These are phyloP conservation scores for Etia nguti DNA, from an alignment of 2,113 vertebrate species.

Conservation along the genomic window DNA sequence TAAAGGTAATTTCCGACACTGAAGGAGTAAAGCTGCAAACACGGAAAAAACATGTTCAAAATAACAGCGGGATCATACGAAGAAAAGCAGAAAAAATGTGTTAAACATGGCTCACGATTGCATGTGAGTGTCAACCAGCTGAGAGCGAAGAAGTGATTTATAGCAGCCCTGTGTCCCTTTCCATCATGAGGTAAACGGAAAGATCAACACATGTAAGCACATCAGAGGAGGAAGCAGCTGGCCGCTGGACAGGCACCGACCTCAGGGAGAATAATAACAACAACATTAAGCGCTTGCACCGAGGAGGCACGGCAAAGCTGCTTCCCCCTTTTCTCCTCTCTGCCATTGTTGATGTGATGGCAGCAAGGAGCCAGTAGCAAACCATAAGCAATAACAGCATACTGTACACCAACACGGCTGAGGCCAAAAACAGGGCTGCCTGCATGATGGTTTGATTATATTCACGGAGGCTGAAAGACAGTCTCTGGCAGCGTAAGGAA, in stretches of 20 bases:
- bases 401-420: not conserved
- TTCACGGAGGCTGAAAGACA: not conserved
- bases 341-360: conserved; percentile 25
- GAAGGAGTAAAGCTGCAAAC: conserved; percentile 7
- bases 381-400: conserved; percentile 21
- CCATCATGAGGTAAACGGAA: conserved; percentile 69
- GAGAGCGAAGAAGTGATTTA: conserved; percentile 44
- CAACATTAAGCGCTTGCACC: conserved; percentile 45
- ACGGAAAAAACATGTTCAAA: not conserved
- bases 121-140: conserved; percentile 32
- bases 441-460: not conserved
- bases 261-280: conserved; percentile 63
- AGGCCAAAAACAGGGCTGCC: not conserved
- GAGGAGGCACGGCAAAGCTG: conserved; percentile 34
- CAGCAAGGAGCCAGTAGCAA: conserved; percentile 15
- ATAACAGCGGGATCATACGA: not conserved
- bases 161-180: conserved; percentile 47
- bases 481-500: not conserved
- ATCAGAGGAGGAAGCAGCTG: conserved; percentile 71
- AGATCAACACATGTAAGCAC: conserved; percentile 66
- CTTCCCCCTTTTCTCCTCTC: not conserved
- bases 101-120: not conserved
- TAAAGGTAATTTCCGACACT: not conserved
- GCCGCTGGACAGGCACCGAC: conserved; percentile 49
- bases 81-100: not conserved